These are phyloP conservation scores for Cepaea hortensis DNA, from an alignment of 2,888 invertebrate genomes.

Conservation along the genomic window DNA sequence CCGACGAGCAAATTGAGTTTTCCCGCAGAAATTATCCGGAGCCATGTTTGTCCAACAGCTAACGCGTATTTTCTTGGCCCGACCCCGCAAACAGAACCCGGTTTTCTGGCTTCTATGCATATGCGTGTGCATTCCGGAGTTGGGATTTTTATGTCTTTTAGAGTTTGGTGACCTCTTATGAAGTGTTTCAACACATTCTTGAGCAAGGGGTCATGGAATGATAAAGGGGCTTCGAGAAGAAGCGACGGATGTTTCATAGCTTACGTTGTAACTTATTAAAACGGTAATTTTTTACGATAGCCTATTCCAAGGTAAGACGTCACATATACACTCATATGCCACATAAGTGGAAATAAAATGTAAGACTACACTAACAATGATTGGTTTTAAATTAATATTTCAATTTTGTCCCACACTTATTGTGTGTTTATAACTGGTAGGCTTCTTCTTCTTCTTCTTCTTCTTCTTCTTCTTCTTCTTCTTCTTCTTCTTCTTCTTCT, in stretches of 20 bases:
- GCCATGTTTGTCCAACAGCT: constrained; percentile 26
- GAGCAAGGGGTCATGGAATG: neutral
- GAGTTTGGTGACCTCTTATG: neutral
- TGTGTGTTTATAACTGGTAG: neutral
- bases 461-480: neutral
- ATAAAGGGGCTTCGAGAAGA: neutral
- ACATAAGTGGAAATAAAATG: no score
- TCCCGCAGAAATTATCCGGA: constrained; percentile 1
- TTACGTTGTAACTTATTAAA: no score
- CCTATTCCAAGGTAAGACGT: no score
- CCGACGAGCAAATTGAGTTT: constrained; percentile 38
- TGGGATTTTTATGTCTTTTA: neutral
- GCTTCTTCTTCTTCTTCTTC: constrained; percentile 5
- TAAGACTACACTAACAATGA: no score
- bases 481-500: constrained; percentile 3
- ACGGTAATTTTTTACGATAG: no score
- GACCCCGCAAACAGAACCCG: constrained; percentile 9
- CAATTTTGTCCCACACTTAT: neutral
- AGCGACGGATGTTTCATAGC: no score
- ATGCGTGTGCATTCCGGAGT: constrained; percentile 6
- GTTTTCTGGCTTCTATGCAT: constrained; percentile 7
- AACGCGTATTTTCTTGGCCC: constrained; percentile 26
- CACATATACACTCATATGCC: no score
- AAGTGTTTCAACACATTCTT: neutral
- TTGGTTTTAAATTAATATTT: no score